Percentiles rank a stretch among this genome's conserved stretches.
Conservation (phyloP, 2,888 invertebrate species). For the Therioaphis trifolii region DNA sequence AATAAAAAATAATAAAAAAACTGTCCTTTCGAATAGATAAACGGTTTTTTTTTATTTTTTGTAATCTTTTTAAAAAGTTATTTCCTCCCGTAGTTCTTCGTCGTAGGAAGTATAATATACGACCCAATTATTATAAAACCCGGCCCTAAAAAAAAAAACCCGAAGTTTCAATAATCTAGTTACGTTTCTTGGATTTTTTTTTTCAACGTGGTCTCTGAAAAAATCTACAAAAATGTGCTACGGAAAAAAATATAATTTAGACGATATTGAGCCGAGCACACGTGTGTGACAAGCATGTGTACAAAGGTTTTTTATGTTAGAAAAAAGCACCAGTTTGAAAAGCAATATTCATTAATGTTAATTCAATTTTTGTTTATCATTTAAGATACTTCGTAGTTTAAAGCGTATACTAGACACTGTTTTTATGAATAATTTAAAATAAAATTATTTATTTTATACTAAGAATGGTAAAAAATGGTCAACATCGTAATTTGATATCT, state of each 20-base stretch:
- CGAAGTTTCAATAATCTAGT: neutral
- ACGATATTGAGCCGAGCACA: conserved; percentile 17
- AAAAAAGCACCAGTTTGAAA: neutral
- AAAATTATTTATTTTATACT: no score
- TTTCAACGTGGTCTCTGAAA: neutral
- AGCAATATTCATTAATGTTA: neutral
- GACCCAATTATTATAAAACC: no score
- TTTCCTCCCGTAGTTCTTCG: neutral
- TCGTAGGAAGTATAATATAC: neutral
- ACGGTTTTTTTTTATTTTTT: conserved; percentile 11
- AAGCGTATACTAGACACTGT: no score
- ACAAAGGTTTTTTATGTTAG: neutral
- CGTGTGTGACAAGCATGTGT: conserved; percentile 7
- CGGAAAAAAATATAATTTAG: neutral
- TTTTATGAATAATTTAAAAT: no score
- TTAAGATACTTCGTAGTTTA: no score
- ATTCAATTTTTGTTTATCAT: neutral
- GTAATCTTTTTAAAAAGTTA: conserved; percentile 6
- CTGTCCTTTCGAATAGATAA: conserved; percentile 16
- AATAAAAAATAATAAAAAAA: conserved; percentile 22
- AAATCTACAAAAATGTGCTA: neutral
- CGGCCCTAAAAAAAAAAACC: conserved; percentile 17
- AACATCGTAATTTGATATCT: neutral
- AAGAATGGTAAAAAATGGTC: no score
- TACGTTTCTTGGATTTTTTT: neutral